Evolutionary conservation across 53 echinoderm and acorn worm genomes (phyloP).

Genomic region (Echinometra lucunter): DNA sequence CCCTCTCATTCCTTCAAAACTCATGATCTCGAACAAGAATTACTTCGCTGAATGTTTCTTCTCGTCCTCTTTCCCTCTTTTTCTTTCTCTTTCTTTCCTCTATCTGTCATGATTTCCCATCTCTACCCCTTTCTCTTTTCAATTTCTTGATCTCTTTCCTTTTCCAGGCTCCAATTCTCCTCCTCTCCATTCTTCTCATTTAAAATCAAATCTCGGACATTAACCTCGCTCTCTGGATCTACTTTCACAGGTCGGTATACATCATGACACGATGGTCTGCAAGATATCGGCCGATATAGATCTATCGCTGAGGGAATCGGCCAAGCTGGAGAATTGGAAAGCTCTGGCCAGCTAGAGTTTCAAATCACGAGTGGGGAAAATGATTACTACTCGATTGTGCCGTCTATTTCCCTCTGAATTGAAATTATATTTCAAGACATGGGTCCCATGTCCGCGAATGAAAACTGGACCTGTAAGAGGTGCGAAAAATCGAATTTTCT

Average conservation of each 20-base stretch:
- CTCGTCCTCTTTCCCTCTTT: not conserved
- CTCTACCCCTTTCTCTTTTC: not conserved
- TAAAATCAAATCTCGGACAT: not conserved
- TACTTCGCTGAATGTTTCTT: not conserved
- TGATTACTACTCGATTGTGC: constrained; percentile 16
- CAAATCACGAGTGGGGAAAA: constrained; percentile 20
- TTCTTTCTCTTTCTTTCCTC: not conserved
- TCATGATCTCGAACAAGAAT: not conserved
- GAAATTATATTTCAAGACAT: constrained; percentile 38
- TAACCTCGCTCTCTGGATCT: no score
- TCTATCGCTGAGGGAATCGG: not conserved
- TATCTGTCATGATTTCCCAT: not conserved
- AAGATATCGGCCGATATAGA: not conserved
- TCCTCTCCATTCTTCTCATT: not conserved
- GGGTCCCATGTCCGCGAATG: not conserved
- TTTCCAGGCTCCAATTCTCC: not conserved
- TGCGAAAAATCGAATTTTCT: no score
- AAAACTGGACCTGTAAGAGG: no score
- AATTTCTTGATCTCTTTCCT: not conserved
- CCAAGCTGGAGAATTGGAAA: constrained; percentile 39
- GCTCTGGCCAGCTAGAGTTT: not conserved
- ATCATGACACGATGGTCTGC: constrained; percentile 7
- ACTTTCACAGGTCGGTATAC: not conserved
- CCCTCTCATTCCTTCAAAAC: not conserved
- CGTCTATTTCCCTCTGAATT: constrained; percentile 33